Percentiles rank a stretch among this genome's conserved stretches.
These are phyloP conservation scores for Hippolais icterina DNA, from an alignment of 2,113 vertebrate genomes.

Conservation along the genomic window DNA sequence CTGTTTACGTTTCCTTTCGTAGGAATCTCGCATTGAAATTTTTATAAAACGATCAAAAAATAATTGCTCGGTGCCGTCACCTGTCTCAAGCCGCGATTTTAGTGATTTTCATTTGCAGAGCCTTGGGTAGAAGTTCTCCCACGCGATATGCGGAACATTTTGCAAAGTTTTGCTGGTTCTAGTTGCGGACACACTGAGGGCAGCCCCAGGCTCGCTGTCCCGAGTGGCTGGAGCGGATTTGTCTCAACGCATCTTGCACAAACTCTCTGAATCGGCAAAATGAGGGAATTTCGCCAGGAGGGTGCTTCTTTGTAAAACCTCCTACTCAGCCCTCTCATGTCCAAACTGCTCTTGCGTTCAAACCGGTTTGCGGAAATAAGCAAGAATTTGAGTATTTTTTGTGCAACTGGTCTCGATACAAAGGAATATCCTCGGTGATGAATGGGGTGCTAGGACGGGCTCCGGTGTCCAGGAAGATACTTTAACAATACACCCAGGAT, in stretches of 20 bases:
- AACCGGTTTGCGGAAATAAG: background rate
- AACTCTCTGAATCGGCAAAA: background rate
- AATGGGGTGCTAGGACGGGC: background rate
- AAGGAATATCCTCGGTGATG: background rate
- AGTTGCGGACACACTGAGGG: accelerated
- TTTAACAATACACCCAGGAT: background rate
- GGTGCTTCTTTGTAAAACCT: background rate
- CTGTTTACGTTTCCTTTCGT: background rate
- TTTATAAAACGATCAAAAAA: background rate
- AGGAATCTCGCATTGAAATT: background rate
- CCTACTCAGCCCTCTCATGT: background rate
- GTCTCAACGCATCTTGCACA: background rate
- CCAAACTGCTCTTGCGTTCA: background rate
- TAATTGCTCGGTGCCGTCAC: accelerated
- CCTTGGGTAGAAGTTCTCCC: background rate
- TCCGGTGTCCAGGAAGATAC: accelerated
- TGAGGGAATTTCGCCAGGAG: accelerated
- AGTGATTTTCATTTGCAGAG: accelerated
- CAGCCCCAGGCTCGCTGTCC: background rate
- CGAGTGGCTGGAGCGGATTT: background rate
- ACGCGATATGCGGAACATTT: accelerated
- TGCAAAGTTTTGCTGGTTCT: accelerated
- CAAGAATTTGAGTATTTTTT: background rate
- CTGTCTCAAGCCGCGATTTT: background rate
- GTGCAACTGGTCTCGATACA: accelerated